Base-by-base conservation (phyloP, 2,888 invertebrate genomes). In the Pammene fasciana region DNA sequence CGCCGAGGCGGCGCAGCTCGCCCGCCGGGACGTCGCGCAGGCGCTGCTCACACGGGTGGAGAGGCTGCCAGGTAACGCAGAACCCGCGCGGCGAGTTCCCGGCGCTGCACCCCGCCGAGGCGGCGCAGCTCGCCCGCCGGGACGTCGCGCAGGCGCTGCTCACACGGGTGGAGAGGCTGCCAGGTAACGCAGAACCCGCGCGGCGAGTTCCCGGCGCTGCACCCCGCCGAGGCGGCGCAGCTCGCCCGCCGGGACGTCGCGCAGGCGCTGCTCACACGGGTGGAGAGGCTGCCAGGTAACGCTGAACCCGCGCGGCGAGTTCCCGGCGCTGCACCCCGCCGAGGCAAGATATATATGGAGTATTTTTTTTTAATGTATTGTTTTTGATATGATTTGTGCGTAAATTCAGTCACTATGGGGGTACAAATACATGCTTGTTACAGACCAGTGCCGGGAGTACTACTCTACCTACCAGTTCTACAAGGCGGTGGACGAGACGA, bases 401-500 rank as follows among this genome's bases (percentile, higher is more conserved):
- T n/a, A n/a, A n/a, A n/a, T n/a, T n/a, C n/a, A n/a, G n/a, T n/a
- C n/a, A n/a, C n/a, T n/a, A n/a, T n/a, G n/a, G n/a, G n/a, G n/a
- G n/a, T n/a, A n/a, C n/a, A n/a, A n/a, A 36, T 36, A 38, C 38
- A 3, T 38, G 8, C 0, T 38, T 9, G 26, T 48, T 50, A 4
- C 18, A 50, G 50, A 50, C 13, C 50, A 26, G 4, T 96, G 97
- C 71, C 89, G 93, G 73, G 77, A 89, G 6, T 94, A 96, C 87
- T 99, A 97, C 87, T 90, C 94, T 62, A 93, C 95, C 71, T 96
- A 95, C 80, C 95, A 97, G 78, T 96, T 98, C 88, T 96, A 98
- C 91, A 95, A 95, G 86, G 97, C 94, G 0, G 95, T 97, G 0
- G 97, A 98, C 82, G 91, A 94, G 0, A 94, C 97, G 0, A 95